Conservation (phyloP, 2,113 vertebrate species). For the Triplophysa tibetana region DNA sequence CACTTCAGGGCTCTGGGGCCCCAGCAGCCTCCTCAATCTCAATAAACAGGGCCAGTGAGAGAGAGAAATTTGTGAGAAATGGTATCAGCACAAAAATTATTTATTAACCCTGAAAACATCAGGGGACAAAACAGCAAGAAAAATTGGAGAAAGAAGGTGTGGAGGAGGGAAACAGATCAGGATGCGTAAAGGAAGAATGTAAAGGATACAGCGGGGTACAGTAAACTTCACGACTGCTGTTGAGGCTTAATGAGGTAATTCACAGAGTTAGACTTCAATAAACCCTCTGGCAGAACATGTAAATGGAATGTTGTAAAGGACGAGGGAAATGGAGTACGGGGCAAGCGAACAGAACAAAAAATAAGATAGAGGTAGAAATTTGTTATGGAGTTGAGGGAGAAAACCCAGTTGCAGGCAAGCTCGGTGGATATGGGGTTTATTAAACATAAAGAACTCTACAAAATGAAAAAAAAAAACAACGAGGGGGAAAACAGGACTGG, state of each 20-base stretch:
- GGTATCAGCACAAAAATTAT: constrained; percentile 2
- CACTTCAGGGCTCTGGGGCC: constrained; percentile 7
- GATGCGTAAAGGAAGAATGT: constrained; percentile 16
- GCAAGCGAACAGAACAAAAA: neutral
- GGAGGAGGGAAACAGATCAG: neutral
- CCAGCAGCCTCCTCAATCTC: constrained; percentile 20
- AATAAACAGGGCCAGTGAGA: constrained; percentile 27
- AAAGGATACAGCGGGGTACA: constrained; percentile 3
- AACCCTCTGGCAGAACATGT: constrained; percentile 15
- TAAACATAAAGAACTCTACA: too few relatives aligned
- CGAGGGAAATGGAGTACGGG: neutral
- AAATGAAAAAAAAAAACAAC: too few relatives aligned
- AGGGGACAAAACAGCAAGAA: constrained; percentile 19
- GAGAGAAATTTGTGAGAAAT: constrained; percentile 18
- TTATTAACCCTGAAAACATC: constrained; percentile 21
- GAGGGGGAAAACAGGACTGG: too few relatives aligned
- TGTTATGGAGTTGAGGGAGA: too few relatives aligned
- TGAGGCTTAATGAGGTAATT: constrained; percentile 3
- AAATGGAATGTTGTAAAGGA: constrained; percentile 27
- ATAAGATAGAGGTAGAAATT: neutral
- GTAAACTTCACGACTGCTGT: neutral
- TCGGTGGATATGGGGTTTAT: too few relatives aligned
- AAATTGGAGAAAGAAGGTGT: neutral
- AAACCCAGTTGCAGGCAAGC: too few relatives aligned
- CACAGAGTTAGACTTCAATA: constrained; percentile 28